A percentile compares a stretch with the other conserved stretches of the same genome.
These are phyloP conservation scores for Drosophila trichaetosa DNA, from an alignment of 2,888 invertebrate genomes.

Conservation along the genomic window DNA sequence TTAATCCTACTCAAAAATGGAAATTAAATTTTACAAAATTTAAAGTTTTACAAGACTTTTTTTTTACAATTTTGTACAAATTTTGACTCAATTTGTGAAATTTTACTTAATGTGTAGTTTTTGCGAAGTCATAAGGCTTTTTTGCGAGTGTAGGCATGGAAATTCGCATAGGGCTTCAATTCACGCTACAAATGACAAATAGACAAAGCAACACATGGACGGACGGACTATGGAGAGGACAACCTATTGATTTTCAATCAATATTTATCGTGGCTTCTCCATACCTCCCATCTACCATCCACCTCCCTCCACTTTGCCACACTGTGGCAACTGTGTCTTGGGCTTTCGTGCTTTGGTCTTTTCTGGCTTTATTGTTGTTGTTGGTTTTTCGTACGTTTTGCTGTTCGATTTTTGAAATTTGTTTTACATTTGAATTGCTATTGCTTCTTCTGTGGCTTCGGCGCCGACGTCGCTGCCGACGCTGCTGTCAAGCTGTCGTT, in stretches of 20 bases:
- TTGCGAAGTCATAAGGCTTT: neutral
- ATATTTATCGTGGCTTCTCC: constrained; percentile 60
- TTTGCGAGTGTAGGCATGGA: constrained; percentile 40
- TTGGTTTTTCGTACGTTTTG: constrained; percentile 36
- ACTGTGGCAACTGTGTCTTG: constrained; percentile 46
- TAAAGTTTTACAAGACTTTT: neutral
- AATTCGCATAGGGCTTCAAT: constrained; percentile 57
- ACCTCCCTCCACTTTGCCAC: constrained; percentile 1
- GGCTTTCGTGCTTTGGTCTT: constrained; percentile 31
- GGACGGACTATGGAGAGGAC: constrained; percentile 27
- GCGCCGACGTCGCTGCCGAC: constrained; percentile 24
- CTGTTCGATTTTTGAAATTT: constrained; percentile 74
- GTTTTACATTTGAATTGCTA: constrained; percentile 82
- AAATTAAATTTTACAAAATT: neutral
- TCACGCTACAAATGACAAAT: constrained; percentile 47
- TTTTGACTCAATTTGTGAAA: neutral
- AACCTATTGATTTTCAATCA: constrained; percentile 78
- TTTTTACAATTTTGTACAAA: neutral
- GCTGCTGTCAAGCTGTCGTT: constrained; percentile 8
- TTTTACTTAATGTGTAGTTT: neutral
- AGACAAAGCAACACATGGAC: constrained; percentile 15
- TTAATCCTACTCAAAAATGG: neutral
- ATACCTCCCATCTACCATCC: neutral
- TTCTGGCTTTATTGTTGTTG: constrained; percentile 26
- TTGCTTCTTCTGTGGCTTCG: constrained; percentile 71